Conservation (phyloP, 1,140 invertebrate genomes). For the Drosophila pseudoananassae region DNA sequence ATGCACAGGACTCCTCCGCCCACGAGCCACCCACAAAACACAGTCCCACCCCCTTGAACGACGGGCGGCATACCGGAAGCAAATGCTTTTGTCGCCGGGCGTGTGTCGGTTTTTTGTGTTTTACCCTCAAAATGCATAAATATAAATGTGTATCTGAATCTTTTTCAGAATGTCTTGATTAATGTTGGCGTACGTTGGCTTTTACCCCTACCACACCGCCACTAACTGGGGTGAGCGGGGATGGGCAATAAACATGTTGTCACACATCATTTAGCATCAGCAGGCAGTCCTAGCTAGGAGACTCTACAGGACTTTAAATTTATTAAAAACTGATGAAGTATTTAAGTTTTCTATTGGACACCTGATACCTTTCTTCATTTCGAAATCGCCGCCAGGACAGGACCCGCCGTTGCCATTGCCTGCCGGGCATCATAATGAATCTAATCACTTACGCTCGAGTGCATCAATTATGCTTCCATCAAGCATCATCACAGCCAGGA, state of each 20-base stretch:
- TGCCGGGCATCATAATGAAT: slow-evolving; percentile 82
- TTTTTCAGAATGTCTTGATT: slow-evolving; percentile 69
- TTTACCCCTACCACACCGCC: slow-evolving; percentile 51
- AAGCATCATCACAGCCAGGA: slow-evolving; percentile 46
- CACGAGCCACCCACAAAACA: background rate
- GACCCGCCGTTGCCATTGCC: slow-evolving; percentile 54
- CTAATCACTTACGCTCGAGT: slow-evolving; percentile 84
- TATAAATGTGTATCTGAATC: slow-evolving; percentile 53
- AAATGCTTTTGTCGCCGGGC: slow-evolving; percentile 76
- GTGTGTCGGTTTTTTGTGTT: slow-evolving; percentile 66
- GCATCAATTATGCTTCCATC: slow-evolving; percentile 84
- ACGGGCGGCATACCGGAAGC: slow-evolving; percentile 72
- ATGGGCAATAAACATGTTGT: slow-evolving; percentile 75
- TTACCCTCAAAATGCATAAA: slow-evolving; percentile 76
- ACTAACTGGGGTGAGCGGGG: background rate
- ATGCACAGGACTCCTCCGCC: slow-evolving; percentile 57
- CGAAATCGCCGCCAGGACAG: background rate
- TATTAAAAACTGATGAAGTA: slow-evolving; percentile 31
- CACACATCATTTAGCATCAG: slow-evolving; percentile 72
- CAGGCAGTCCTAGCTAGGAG: slow-evolving; percentile 14
- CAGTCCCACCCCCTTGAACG: background rate
- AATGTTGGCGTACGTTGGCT: slow-evolving; percentile 79
- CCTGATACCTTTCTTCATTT: slow-evolving; percentile 51
- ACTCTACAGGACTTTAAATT: slow-evolving; percentile 3
- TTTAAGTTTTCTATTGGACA: slow-evolving; percentile 44